Percentiles rank a stretch among this genome's conserved stretches.
Evolutionary conservation across 2,113 vertebrate genomes (phyloP).

Genomic region (Mobula hypostoma): DNA sequence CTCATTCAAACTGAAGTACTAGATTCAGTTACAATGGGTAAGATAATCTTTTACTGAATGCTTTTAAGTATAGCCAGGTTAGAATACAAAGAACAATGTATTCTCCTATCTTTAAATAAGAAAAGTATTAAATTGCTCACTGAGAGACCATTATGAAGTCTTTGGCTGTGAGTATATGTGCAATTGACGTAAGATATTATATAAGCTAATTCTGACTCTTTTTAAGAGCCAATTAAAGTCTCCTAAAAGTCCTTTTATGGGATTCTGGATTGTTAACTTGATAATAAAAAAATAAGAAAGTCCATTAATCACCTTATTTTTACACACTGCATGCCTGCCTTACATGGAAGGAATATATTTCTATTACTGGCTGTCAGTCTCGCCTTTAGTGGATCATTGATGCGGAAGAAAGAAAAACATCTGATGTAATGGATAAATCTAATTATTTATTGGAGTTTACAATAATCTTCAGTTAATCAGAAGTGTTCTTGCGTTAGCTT

Average conservation of each 20-base stretch:
- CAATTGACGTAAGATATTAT: neutral
- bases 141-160: neutral
- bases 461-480: neutral
- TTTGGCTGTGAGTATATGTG: neutral
- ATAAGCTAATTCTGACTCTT: neutral
- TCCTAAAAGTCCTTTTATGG: neutral
- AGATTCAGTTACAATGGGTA: neutral
- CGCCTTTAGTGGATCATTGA: neutral
- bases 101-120: neutral
- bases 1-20: neutral
- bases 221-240: neutral
- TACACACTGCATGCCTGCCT: neutral
- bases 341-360: neutral
- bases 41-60: neutral
- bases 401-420: neutral
- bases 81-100: neutral
- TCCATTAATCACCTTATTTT: neutral
- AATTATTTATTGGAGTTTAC: neutral
- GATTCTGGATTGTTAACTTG: slow-evolving; percentile 4
- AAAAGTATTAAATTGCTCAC: neutral
- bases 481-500: neutral
- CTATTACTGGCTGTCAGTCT: neutral
- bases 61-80: neutral
- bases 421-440: neutral
- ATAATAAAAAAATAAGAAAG: neutral